Conservation (phyloP, 2,113 vertebrate species). For the Columba janthina region DNA sequence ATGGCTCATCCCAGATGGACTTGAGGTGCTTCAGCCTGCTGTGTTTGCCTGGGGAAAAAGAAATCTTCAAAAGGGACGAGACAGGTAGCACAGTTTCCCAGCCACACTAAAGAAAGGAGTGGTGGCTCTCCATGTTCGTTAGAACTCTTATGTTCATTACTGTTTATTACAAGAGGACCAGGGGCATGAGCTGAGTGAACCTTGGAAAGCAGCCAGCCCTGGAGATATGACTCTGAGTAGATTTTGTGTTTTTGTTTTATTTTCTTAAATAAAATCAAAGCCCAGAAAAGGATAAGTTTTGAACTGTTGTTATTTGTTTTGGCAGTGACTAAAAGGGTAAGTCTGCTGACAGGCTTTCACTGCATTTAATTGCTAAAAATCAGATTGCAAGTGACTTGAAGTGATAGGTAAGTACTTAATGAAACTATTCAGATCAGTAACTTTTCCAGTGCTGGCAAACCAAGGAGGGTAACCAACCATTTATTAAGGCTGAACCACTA, state of each 20-base stretch:
- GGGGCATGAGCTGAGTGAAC: background rate
- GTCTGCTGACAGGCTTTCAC: background rate
- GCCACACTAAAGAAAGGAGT: background rate
- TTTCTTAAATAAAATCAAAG: slow-evolving; percentile 26
- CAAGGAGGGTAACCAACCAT: background rate
- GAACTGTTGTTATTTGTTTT: slow-evolving; percentile 17
- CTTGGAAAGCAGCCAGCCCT: background rate
- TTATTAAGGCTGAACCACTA: background rate
- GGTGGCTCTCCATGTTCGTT: background rate
- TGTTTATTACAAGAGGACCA: background rate
- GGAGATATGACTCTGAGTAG: background rate
- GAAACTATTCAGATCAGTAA: background rate
- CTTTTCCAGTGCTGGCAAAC: background rate
- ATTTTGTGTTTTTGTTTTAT: background rate
- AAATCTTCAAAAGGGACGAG: background rate
- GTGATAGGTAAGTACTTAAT: background rate
- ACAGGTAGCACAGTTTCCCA: background rate
- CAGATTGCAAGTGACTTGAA: background rate
- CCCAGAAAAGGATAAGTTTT: slow-evolving; percentile 1
- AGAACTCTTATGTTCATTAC: background rate
- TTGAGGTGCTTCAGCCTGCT: background rate
- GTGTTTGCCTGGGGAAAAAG: background rate
- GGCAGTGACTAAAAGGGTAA: slow-evolving; percentile 16
- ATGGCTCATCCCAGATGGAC: background rate
- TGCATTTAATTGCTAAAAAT: slow-evolving; percentile 39